Base-by-base conservation (phyloP, 2,113 vertebrate species). In the Pteronura brasiliensis region DNA sequence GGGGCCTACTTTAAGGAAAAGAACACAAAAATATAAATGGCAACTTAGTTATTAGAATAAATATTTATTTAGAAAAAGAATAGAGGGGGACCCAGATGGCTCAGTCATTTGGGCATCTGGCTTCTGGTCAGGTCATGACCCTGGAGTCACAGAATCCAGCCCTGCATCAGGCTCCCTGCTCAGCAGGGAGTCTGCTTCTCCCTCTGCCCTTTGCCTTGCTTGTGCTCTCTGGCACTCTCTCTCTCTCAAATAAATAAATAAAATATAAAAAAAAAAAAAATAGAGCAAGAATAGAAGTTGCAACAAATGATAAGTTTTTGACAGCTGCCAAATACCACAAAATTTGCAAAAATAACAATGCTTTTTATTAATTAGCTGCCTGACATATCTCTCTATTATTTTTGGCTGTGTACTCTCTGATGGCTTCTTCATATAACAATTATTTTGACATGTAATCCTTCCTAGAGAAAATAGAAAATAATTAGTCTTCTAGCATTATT, bases 51-150 rank as follows among this genome's bases (percentile, higher is more conserved):
- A 71, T 36, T n/a, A 77, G 20, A 85, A 91, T 77, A 57, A 57
- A 76, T 96, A 81, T 93, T 92, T 87, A 93, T 92, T 96, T 92
- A 67, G 29, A 88, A 82, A 67, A 6, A 94, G 55, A 86, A 69
- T 84, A 97, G 84, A 97, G 29, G 29, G 63, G 29, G 13, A 15
- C 13, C 29, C 13, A 12, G 61, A 29, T 65, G 63, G 63, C 29
- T 65, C 63, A 31, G 29, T 65, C 27, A 5, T 29, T 65, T 65
- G 63, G 63, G 6, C 12, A 14, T 65, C 63, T 31, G 63, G 12
- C 63, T 65, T 31, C 13, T 0, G 63, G 12, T 31, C 29, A 65
- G 63, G 12, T 65, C 13, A 65, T 6, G 63, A 65, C 29, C 12
- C 63, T 65, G 63, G 63, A 65, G 63, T 65, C 29, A 13, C 2